phyloP scores from a whole-genome alignment of 2,888 invertebrate genomes.

The Tinea semifulvella region DNA sequence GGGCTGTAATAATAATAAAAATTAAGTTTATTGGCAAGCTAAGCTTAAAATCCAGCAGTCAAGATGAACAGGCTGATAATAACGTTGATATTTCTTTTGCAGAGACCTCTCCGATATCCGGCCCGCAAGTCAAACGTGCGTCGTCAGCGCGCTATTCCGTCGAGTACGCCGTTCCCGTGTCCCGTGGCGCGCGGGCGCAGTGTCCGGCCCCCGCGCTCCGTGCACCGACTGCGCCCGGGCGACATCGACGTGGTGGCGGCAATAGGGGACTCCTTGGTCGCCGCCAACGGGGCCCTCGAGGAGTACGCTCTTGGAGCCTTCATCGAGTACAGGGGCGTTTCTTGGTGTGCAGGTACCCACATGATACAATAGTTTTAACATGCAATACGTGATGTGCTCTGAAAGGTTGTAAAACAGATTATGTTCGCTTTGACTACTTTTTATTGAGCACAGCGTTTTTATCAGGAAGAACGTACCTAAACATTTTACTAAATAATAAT shows the following conservation, averaged over 20 bases:
- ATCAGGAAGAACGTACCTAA: too few relatives aligned
- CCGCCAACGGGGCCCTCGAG: slow-evolving; percentile 77
- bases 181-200: slow-evolving; percentile 51
- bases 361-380: too few relatives aligned
- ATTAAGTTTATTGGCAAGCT: too few relatives aligned
- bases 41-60: too few relatives aligned
- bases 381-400: too few relatives aligned
- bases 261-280: slow-evolving; percentile 76
- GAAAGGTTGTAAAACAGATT: too few relatives aligned
- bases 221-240: slow-evolving; percentile 73
- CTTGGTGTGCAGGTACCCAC: slow-evolving; percentile 72
- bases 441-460: too few relatives aligned
- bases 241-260: slow-evolving; percentile 76
- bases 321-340: slow-evolving; percentile 77
- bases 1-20: too few relatives aligned
- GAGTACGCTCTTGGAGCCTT: slow-evolving; percentile 77
- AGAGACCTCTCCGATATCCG: slow-evolving; percentile 58
- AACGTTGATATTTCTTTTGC: slow-evolving; percentile 21
- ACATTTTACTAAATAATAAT: too few relatives aligned
- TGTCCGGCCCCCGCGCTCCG: slow-evolving; percentile 64
- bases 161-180: slow-evolving; percentile 69
- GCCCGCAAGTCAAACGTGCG: slow-evolving; percentile 50
- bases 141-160: slow-evolving; percentile 56
- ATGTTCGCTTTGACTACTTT: too few relatives aligned
- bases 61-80: too few relatives aligned